Base-by-base conservation (phyloP, 2,797 vertebrate genomes). In the Thunnus albacares region DNA sequence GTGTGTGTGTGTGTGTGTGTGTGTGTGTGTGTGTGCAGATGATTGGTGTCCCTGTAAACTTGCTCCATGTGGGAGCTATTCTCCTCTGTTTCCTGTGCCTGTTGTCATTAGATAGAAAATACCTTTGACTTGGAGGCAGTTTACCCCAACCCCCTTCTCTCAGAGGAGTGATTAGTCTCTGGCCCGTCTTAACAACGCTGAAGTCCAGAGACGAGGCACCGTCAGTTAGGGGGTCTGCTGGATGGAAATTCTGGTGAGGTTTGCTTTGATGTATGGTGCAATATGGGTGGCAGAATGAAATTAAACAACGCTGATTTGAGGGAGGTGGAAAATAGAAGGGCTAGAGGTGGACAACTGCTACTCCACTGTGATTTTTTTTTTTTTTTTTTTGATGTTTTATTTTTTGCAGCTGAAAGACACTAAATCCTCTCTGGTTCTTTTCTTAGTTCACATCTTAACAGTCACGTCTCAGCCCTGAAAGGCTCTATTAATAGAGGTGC, bases 1-100 rank as follows among this genome's bases (percentile, higher is more conserved):
- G 63, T 60, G 52, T 71, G 61, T 67, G 47, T 75, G 63, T 41
- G 30, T n/a, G 22, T 67, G 58, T 61, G 75, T 78, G 75, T 77
- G 73, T 82, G 73, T 51, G 58, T 70, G 68, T 88, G 67, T 84
- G 84, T 66, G 63, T 77, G 71, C 62, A 41, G 68, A 79, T 91
- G 88, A 90, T 89, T 89, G 86, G 88, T 95, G 93, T 93, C 92
- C 90, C 89, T 90, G 88, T 94, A 90, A 93, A 94, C 81, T 26
- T 72, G 69, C 79, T 84, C 90, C 95, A 94, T 95, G 93, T 96
- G 95, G 94, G 92, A 93, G 82, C 79, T 83, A 93, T 95, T 95
- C 92, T 79, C 83, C 82, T 73, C 77, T 58, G 83, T 87, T 94
- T 93, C 90, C 92, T 88, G 92, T 91, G 89, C 90, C 88, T 89